Evolutionary conservation across 2,888 invertebrate species (phyloP).

Genomic region (Malacosoma neustria): DNA sequence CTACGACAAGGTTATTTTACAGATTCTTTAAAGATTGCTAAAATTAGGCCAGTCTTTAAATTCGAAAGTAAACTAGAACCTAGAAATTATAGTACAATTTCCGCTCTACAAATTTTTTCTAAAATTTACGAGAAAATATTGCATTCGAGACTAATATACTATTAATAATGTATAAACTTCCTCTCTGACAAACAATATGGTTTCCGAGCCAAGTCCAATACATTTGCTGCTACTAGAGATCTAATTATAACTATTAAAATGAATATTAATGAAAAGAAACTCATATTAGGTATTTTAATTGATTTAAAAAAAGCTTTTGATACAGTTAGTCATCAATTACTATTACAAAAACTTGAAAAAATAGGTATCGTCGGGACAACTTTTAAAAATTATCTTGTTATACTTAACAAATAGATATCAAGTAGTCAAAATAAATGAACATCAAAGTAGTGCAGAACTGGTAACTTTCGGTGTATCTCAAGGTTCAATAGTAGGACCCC

Average conservation of each 20-base stretch:
- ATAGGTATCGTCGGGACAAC: not conserved
- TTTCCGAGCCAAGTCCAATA: too few relatives aligned
- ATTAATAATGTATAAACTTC: too few relatives aligned
- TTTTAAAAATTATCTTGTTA: conserved; percentile 2
- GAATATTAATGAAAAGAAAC: not conserved
- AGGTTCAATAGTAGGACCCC: conserved; percentile 4
- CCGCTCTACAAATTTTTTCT: too few relatives aligned
- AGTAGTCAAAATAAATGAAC: conserved; percentile 2
- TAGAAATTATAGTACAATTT: conserved; percentile 2
- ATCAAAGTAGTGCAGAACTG: not conserved
- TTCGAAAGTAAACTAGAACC: conserved; percentile 1
- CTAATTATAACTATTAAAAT: not conserved
- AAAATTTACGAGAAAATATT: too few relatives aligned
- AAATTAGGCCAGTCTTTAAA: conserved; percentile 3
- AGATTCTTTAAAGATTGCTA: conserved; percentile 2
- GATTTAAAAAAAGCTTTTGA: too few relatives aligned
- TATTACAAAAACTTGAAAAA: too few relatives aligned
- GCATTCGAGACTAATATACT: too few relatives aligned
- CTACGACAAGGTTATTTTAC: conserved; percentile 1
- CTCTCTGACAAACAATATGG: too few relatives aligned
- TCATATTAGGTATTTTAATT: too few relatives aligned
- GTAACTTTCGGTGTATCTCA: conserved; percentile 1
- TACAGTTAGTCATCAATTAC: not conserved
- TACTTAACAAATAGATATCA: conserved; percentile 1
- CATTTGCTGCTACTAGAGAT: too few relatives aligned